phyloP scores from a whole-genome alignment of 2,797 vertebrate genomes.

The Amblyraja radiata region DNA sequence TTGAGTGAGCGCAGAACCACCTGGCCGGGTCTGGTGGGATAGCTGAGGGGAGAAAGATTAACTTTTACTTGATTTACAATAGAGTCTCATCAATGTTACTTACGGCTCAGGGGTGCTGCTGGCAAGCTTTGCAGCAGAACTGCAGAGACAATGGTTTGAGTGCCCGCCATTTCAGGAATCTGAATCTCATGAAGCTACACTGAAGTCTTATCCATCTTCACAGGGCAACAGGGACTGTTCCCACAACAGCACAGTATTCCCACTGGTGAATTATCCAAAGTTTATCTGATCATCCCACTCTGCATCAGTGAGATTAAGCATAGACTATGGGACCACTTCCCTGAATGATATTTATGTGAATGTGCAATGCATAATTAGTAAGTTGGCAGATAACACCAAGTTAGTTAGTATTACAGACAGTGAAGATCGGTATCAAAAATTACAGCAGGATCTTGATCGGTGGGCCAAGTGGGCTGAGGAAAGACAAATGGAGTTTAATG shows the following conservation, averaged over 20 bases:
- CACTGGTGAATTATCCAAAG: neutral
- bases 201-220: too few relatives aligned
- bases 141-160: neutral
- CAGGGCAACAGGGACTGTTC: neutral
- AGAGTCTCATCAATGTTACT: neutral
- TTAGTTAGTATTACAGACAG: too few relatives aligned
- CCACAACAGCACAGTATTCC: neutral
- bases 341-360: too few relatives aligned
- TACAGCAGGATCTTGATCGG: too few relatives aligned
- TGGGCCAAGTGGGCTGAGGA: too few relatives aligned
- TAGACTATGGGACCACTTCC: too few relatives aligned
- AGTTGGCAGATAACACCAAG: too few relatives aligned
- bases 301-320: too few relatives aligned
- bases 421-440: too few relatives aligned
- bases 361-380: too few relatives aligned
- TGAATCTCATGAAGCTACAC: neutral
- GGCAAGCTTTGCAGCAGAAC: neutral
- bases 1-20: conserved; percentile 69
- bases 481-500: too few relatives aligned
- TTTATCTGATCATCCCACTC: neutral
- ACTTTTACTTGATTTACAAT: neutral
- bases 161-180: neutral
- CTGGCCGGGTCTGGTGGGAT: conserved; percentile 79
- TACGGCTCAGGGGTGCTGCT: neutral
- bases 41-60: conserved; percentile 58